These are phyloP conservation scores for Gasterosteus aculeatus DNA, from an alignment of 2,113 vertebrate species.

Conservation along the genomic window DNA sequence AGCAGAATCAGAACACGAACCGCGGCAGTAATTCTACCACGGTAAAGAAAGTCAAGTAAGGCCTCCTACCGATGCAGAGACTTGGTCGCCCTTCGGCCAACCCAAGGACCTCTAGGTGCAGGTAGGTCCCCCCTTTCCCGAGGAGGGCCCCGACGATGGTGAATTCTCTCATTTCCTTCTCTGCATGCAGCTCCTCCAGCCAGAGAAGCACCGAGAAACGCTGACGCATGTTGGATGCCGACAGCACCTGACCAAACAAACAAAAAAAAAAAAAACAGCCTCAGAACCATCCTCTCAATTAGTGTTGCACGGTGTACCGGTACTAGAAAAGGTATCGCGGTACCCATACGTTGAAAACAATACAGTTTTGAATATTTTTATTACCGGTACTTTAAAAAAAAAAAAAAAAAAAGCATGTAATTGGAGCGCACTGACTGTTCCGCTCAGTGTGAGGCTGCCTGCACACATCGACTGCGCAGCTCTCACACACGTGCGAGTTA, in stretches of 20 bases:
- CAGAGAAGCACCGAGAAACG: slow-evolving; percentile 90
- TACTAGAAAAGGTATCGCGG: too few species aligned
- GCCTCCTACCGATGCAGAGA: slow-evolving; percentile 81
- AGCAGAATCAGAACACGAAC: background rate
- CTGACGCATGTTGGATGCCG: slow-evolving; percentile 79
- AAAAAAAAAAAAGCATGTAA: too few species aligned
- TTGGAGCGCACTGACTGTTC: too few species aligned
- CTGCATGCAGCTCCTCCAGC: slow-evolving; percentile 91
- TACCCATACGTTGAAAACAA: too few species aligned
- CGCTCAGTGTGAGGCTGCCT: too few species aligned
- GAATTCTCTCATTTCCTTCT: slow-evolving; percentile 85
- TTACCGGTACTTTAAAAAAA: too few species aligned
- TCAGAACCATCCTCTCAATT: too few species aligned
- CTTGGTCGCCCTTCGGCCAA: slow-evolving; percentile 86
- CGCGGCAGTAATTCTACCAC: background rate
- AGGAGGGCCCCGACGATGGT: slow-evolving; percentile 84
- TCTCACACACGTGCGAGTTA: too few species aligned
- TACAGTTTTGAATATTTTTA: too few species aligned
- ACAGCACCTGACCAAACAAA: slow-evolving; percentile 79
- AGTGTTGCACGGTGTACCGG: too few species aligned
- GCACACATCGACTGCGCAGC: too few species aligned
- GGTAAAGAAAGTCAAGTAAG: background rate
- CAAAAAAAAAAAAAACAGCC: too few species aligned
- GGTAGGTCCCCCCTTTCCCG: slow-evolving; percentile 80
- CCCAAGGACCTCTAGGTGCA: slow-evolving; percentile 89